A percentile compares a stretch with the other conserved stretches of the same genome.
Evolutionary conservation across 2,113 vertebrate species (phyloP).

Genomic region (Plectropomus leopardus): DNA sequence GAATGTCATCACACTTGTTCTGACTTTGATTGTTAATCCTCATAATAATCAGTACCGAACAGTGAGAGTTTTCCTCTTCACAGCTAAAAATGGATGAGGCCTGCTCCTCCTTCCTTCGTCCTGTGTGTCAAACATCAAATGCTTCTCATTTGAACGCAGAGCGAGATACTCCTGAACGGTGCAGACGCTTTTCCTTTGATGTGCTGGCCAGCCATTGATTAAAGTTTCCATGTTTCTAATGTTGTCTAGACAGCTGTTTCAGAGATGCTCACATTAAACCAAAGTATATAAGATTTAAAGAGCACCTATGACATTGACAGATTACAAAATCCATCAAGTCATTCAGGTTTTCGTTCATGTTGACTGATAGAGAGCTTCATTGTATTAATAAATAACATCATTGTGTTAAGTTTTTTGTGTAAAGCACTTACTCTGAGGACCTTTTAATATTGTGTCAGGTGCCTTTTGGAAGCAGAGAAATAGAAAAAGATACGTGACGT

Average conservation of each 20-base stretch:
- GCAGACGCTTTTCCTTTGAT: conserved; percentile 41
- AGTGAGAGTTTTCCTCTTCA: conserved; percentile 7
- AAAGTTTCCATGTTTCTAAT: conserved; percentile 26
- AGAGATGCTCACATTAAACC: neutral
- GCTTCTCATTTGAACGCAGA: conserved; percentile 41
- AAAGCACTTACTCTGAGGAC: neutral
- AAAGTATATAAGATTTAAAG: neutral
- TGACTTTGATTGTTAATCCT: conserved; percentile 37
- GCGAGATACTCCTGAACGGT: conserved; percentile 20
- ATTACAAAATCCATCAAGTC: neutral
- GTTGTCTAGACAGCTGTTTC: conserved; percentile 42
- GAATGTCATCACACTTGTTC: conserved; percentile 24
- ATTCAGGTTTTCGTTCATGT: conserved; percentile 1
- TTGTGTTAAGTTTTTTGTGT: neutral
- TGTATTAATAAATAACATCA: neutral
- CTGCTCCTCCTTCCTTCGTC: conserved; percentile 19
- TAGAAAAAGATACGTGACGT: neutral
- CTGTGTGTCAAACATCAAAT: conserved; percentile 65
- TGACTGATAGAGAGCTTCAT: neutral
- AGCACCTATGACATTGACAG: neutral
- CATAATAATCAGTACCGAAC: conserved; percentile 43
- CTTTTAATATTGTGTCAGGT: neutral
- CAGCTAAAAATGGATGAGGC: conserved; percentile 42
- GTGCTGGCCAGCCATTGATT: conserved; percentile 50
- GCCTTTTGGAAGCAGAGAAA: neutral